Conservation (phyloP, 2,113 vertebrate genomes). For the Pholis gunnellus region DNA sequence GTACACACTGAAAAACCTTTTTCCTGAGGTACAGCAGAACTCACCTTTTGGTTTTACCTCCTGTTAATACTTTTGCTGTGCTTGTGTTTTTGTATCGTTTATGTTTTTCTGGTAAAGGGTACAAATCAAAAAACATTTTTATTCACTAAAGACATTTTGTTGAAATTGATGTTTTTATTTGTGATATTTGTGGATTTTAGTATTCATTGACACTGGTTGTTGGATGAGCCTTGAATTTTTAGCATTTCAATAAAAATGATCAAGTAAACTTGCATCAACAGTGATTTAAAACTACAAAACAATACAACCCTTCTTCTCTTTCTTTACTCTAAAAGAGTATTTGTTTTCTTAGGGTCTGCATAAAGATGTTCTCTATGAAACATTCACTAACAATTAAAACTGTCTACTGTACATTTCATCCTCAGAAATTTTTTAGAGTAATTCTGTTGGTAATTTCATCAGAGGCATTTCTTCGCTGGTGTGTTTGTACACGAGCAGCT, state of each 20-base stretch:
- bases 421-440: neutral
- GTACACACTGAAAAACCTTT: constrained; percentile 10
- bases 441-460: neutral
- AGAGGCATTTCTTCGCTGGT: neutral
- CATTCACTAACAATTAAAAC: neutral
- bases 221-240: constrained; percentile 66
- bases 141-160: constrained; percentile 58
- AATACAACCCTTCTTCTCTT: neutral
- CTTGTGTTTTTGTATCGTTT: constrained; percentile 72
- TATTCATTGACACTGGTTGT: constrained; percentile 75
- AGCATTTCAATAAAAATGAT: constrained; percentile 70
- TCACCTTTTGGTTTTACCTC: constrained; percentile 40
- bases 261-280: constrained; percentile 24
- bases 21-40: constrained; percentile 25
- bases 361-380: neutral
- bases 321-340: neutral
- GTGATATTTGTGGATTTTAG: constrained; percentile 65
- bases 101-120: constrained; percentile 53
- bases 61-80: constrained; percentile 46
- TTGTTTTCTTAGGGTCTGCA: neutral
- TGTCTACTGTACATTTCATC: neutral
- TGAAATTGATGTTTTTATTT: constrained; percentile 58
- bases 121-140: constrained; percentile 56
- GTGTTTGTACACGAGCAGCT: neutral
- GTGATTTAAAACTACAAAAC: constrained; percentile 9